Base-by-base conservation (phyloP, 2,888 invertebrate genomes). In the Chymomyza fuscimana region DNA sequence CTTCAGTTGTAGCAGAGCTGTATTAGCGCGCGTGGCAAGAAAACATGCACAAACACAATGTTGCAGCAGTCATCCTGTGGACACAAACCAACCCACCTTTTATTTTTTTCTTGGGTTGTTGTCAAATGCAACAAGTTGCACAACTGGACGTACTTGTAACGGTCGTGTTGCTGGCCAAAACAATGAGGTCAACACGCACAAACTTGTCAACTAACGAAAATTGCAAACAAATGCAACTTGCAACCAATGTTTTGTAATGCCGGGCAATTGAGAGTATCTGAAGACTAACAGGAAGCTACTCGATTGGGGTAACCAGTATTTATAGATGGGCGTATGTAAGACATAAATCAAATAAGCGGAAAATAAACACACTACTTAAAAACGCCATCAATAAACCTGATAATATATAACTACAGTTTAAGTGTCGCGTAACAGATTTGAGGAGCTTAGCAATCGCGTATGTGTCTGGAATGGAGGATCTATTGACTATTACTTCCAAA, bases 41-140 rank as follows among this genome's bases (percentile, higher is more conserved):
- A 56, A 32, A 32, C 9, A 12, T n/a, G 12, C 19, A 25, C 56
- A 10, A 56, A 25, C 56, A 56, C 19, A 25, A 10, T 32, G 32
- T 32, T 32, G 32, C 32, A 32, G 22, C 56, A 19, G 56, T 22
- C 51, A 29, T 63, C 63, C 40, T 36, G 16, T 61, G 16, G 7
- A 22, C 51, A 63, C 19, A 22, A 10, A 5, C 29, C 32, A 32
- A 32, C 32, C 32, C 32, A 32, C 32, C 32, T 25, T 25, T 25
- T 25, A 32, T 32, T 7, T 32, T 32, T 32, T 32, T 5, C 0
- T 32, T 63, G n/a, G 15, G 4, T 46, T 32, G 51, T 46, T 32
- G 51, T 46, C 54, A 65, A 54, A 51, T 70, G 85, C 88, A 84
- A 84, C 84, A 79, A 87, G 85, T 85, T 87, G 89, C 69, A 67